A percentile compares a stretch with the other conserved stretches of the same genome.
Conservation (phyloP, 2,797 vertebrate genomes). For the Leptoclinus maculatus region DNA sequence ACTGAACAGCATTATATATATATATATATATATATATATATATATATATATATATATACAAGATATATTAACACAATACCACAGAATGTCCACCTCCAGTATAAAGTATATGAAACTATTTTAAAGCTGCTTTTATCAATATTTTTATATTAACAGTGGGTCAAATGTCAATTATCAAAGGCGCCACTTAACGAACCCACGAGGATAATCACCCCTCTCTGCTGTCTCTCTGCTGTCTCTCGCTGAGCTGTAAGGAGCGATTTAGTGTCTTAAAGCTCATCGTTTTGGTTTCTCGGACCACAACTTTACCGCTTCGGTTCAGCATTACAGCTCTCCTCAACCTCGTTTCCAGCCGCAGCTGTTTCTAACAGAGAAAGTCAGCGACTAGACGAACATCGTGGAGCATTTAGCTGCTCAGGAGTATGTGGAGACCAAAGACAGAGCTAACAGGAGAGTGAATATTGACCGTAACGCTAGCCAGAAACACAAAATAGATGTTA, state of each 20-base stretch:
- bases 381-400: neutral
- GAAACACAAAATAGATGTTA: neutral
- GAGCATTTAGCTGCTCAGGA: neutral
- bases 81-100: neutral
- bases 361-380: neutral
- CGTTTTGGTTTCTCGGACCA: neutral
- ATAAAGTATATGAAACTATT: neutral
- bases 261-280: neutral
- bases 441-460: neutral
- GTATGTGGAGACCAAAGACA: neutral
- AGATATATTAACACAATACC: no score
- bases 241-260: neutral
- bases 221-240: neutral
- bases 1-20: slow-evolving; percentile 14
- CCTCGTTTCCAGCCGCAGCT: neutral
- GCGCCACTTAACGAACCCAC: neutral
- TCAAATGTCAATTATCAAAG: neutral
- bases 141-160: neutral
- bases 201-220: neutral
- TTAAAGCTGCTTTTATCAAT: neutral
- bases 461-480: neutral
- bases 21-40: no score
- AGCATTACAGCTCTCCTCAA: neutral
- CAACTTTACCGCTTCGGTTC: neutral
- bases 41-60: no score